Percentiles rank a stretch among this genome's conserved stretches.
phyloP scores from a whole-genome alignment of 2,797 vertebrate species.

The Pteropus rufus region DNA sequence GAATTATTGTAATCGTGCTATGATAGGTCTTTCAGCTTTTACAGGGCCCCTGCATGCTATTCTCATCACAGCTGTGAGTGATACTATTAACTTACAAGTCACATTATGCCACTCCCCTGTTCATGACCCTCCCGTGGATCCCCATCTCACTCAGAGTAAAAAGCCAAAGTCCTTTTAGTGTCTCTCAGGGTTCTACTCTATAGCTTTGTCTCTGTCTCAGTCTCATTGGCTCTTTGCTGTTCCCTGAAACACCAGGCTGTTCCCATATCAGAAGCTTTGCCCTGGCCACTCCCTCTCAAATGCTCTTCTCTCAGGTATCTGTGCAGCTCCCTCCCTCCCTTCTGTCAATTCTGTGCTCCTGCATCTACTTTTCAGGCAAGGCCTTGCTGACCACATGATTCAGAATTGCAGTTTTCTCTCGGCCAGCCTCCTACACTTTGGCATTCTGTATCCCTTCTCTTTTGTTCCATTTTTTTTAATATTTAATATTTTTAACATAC shows the following conservation, averaged over 20 bases:
- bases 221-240: not conserved
- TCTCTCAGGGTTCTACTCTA: not conserved
- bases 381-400: not conserved
- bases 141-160: not conserved
- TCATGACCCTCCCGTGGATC: not conserved
- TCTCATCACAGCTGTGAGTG: not conserved
- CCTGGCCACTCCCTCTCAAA: not conserved
- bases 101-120: not conserved
- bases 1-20: not conserved
- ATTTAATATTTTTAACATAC: not conserved
- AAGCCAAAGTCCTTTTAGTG: not conserved
- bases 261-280: not conserved
- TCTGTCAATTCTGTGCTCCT: not conserved
- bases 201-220: not conserved
- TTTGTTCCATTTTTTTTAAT: not conserved
- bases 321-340: rapidly evolving
- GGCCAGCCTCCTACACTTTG: not conserved
- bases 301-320: not conserved
- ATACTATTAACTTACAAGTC: not conserved
- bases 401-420: too few relatives aligned
- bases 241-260: not conserved
- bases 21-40: not conserved
- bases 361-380: not conserved
- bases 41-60: not conserved
- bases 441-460: not conserved